These are phyloP conservation scores for Drosophila kambysellisi DNA, from an alignment of 2,888 invertebrate genomes.

Conservation along the genomic window DNA sequence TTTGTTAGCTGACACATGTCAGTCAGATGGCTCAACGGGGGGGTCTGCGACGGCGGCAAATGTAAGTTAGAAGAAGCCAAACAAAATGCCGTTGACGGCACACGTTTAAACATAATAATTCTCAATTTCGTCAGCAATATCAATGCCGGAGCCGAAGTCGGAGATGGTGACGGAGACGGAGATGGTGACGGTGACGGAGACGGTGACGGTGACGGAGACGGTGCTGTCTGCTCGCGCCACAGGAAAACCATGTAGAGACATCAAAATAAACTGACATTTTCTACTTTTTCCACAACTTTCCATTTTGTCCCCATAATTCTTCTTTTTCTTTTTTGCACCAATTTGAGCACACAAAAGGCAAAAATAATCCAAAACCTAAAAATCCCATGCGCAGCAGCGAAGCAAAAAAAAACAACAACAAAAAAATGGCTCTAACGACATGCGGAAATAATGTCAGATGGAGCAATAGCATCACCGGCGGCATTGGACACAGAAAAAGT, in stretches of 20 bases:
- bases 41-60: constrained; percentile 6
- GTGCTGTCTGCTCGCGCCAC: constrained; percentile 39
- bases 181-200: no score
- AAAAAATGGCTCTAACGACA: constrained; percentile 73
- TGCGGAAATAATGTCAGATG: constrained; percentile 80
- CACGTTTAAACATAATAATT: constrained; percentile 80
- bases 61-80: constrained; percentile 43
- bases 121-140: constrained; percentile 80
- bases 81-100: constrained; percentile 50
- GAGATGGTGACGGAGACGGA: no score
- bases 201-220: neutral
- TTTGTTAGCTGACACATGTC: constrained; percentile 32
- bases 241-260: constrained; percentile 76
- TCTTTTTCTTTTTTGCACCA: constrained; percentile 42
- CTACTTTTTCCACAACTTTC: constrained; percentile 36
- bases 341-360: constrained; percentile 72
- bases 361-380: constrained; percentile 52
- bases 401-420: constrained; percentile 6
- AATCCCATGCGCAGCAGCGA: constrained; percentile 32
- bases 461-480: constrained; percentile 56
- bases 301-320: constrained; percentile 11
- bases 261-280: constrained; percentile 76
- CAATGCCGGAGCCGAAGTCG: constrained; percentile 47
- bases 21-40: constrained; percentile 25
- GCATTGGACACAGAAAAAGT: constrained; percentile 26